Evolutionary conservation across 1,140 invertebrate genomes (phyloP), one percentile per base, ranked within the genome.

Genomic region (Papilio helenus): DNA sequence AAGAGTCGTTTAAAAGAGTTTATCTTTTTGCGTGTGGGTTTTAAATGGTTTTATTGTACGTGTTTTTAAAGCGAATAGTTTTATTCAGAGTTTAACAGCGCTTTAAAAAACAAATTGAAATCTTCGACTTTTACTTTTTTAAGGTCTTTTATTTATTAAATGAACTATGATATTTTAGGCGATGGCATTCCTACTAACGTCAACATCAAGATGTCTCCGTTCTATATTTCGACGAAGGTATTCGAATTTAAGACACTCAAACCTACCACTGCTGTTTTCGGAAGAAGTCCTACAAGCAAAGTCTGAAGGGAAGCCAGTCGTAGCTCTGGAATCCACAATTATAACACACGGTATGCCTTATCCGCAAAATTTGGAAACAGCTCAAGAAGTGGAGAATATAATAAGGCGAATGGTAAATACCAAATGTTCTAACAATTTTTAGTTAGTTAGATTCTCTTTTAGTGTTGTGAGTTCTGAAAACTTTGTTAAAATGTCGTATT

Each of bases 321-420:
- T 99, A 9, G 99, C 99, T 4, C 94, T 99, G 81, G 99, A 99
- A 95, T 99, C 98, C 16, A 99, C 99, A 3, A 99, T 99, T 72
- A 98, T 99, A 65, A 99, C 99, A 2, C 99, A 99, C 95, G 99
- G 99, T 61, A 99, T 99, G 97, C 99, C 99, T 0, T 98, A 97
- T 95, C 99, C 99, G 0, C 93, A 97, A 51, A 99, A 99, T 95
- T 95, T 99, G 71, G 93, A 97, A 83, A 99, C 98, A 42, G 99
- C 99, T 5, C 51, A 96, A 18, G 94, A 96, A 88, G 97, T 99
- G 0, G 98, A 99, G 94, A 89, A 97, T 79, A 96, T 97, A 79
- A 95, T 99, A 7, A 95, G 96, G 83, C 84, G 95, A 87, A 93
- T 96, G 93, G 97, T 97, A 91, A 93, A 87, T 86, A 16, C 18